Base-by-base conservation (phyloP, 2,888 invertebrate genomes). In the Blera fallax region DNA sequence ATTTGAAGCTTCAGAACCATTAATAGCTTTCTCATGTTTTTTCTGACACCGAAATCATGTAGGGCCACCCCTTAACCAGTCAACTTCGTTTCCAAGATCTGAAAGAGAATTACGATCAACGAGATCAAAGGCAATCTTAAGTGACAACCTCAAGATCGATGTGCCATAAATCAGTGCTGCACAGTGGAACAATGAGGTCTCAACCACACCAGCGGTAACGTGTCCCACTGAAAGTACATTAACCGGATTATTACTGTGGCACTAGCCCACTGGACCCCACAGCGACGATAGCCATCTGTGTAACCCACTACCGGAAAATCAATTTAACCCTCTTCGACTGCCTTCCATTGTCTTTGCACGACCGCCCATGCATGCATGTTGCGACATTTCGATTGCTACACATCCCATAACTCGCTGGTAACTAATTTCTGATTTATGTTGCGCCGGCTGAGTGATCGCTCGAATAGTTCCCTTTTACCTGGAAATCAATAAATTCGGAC, bases 311-410 rank as follows among this genome's bases (percentile, higher is more conserved):
- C 82, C 50, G 69, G 56, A 82, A 82, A 77, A 69, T 50, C 73
- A 79, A 84, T 84, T 64, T 79, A 84, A 67, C 79, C 69, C 79
- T 69, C 73, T 18, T 64, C 40, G 60, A 18, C 64, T n/a, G 34
- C n/a, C 54, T 67, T 54, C 52, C 27, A 73, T 62, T 74, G 56
- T 64, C 69, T 80, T 70, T 70, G 80, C 74, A 74, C 69, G 70
- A 85, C 76, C 80, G 80, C 76, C 76, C 84, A 85, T 76, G 76
- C 74, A 72, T 74, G 70, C n/a, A 76, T 65, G 80, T 85, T 80
- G 80, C 65, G 81, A 60, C 84, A 85, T 56, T 79, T 65, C 62
- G 72, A 77, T 52, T 43, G 58, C 16, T 60, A 43, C 58, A 67
- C 67, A 69, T 73, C 54, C 60, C 54, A 64, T 54, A 69, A 45